Base-by-base conservation (phyloP, 2,113 vertebrate genomes). In the Martes martes region DNA sequence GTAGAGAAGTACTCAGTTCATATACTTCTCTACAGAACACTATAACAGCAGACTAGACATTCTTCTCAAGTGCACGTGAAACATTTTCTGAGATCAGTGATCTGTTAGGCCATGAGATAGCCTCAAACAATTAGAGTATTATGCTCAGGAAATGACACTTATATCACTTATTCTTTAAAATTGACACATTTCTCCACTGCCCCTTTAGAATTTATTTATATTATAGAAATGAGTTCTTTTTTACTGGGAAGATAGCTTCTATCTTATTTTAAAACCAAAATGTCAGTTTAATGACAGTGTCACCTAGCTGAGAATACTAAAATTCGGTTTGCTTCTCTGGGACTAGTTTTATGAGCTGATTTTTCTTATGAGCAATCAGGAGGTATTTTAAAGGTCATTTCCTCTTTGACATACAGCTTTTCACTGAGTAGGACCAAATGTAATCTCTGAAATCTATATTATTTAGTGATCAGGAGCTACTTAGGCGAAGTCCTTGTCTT, bases 401-500 rank as follows among this genome's bases (percentile, higher is more conserved):
- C 42, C 61, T 95, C 47, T 52, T 92, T 73, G 74, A 63, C 31
- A 59, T 4, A 67, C 4, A 47, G 11, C 11, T 55, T 94, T 93
- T 76, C 82, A 42, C 42, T 47, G 76, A 81, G 10, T 19, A 73
- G 21, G 36, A 79, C 42, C 69, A 63, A 84, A 59, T 57, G 13
- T 73, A 31, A 23, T 79, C 74, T 95, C 63, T 67, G 87, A 87
- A 74, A 65, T 42, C 57, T 50, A 7, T n/a, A 85, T 79, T 90
- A 79, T 79, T 89, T 50, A 69, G 24, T 83, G 50, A 73, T 95
- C 39, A 92, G 39, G 19, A 87, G 95, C 2, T 84, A 89, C 89
- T 96, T 97, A 82, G 94, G 89, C 95, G 91, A 98, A 86, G 81
- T 79, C 90, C 50, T 97, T 87, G 92, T 88, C 97, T 97, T 87